A percentile compares a stretch with the other conserved stretches of the same genome.
Conservation (phyloP, 2,888 invertebrate genomes). For the Eudasyphora cyanicolor region DNA sequence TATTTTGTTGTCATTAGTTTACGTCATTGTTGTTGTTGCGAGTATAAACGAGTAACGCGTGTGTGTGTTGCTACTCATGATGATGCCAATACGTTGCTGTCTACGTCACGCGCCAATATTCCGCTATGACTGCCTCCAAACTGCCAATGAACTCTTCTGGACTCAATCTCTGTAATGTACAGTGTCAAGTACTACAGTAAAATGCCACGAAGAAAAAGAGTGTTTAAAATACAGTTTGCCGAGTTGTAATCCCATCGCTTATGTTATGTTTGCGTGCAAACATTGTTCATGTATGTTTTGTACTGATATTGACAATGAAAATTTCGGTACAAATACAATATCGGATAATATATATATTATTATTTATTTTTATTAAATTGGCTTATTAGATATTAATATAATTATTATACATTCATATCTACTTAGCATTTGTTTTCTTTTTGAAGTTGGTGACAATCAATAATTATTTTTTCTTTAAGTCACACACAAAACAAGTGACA, state of each 20-base stretch:
- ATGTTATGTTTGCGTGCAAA: constrained; percentile 17
- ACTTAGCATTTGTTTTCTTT: too few species aligned
- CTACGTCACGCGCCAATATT: neutral
- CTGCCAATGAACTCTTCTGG: constrained; percentile 26
- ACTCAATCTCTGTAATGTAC: constrained; percentile 24
- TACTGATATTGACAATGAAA: constrained; percentile 16
- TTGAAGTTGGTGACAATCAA: too few species aligned
- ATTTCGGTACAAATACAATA: too few species aligned
- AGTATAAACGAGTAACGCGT: neutral
- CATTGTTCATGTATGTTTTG: neutral
- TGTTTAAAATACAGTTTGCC: neutral
- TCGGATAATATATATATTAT: too few species aligned
- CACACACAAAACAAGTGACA: too few species aligned
- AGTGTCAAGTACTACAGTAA: neutral
- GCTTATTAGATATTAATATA: too few species aligned
- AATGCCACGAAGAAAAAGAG: constrained; percentile 3
- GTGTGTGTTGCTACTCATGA: constrained; percentile 16
- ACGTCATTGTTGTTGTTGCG: neutral
- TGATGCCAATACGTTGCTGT: neutral
- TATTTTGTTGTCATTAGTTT: neutral
- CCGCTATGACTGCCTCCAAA: neutral
- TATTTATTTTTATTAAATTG: too few species aligned
- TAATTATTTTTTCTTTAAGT: too few species aligned
- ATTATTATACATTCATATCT: too few species aligned
- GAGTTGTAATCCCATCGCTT: constrained; percentile 38